Percentiles rank a stretch among this genome's conserved stretches.
Evolutionary conservation across 1,140 invertebrate genomes (phyloP).

Genomic region (Micrasema minimum): DNA sequence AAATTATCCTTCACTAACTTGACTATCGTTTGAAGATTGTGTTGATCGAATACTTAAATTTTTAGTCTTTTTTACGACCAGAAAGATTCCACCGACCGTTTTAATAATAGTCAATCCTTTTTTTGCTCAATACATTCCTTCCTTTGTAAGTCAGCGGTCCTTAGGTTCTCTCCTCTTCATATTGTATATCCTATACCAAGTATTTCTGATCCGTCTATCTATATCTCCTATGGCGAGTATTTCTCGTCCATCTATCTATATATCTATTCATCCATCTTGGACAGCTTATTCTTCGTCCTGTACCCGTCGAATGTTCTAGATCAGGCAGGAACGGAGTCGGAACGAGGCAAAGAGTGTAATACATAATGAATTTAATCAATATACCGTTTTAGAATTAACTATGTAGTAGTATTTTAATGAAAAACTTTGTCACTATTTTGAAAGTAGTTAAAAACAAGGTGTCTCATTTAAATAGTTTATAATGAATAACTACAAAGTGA

Average conservation of each 20-base stretch:
- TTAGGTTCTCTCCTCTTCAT: background rate
- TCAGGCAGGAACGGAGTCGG: slow-evolving; percentile 17
- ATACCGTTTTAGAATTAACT: too few relatives aligned
- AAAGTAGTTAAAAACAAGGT: too few relatives aligned
- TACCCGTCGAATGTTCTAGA: slow-evolving; percentile 10
- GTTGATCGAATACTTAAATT: slow-evolving; percentile 28
- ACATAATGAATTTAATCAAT: too few relatives aligned
- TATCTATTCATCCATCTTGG: slow-evolving; percentile 27
- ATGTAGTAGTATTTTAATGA: too few relatives aligned
- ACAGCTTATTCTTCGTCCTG: slow-evolving; percentile 11
- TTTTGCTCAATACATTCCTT: slow-evolving; percentile 21
- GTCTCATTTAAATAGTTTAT: too few relatives aligned
- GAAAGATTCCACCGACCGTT: slow-evolving; percentile 27
- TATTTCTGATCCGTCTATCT: slow-evolving; percentile 16
- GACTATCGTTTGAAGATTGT: too few relatives aligned
- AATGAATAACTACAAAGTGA: too few relatives aligned
- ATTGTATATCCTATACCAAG: too few relatives aligned
- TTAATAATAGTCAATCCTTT: slow-evolving; percentile 38
- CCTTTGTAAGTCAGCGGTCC: slow-evolving; percentile 26
- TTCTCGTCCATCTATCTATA: background rate
- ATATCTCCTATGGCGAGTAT: background rate
- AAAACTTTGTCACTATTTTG: too few relatives aligned
- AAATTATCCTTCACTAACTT: too few relatives aligned
- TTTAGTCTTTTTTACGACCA: slow-evolving; percentile 4
- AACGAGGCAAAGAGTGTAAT: too few relatives aligned